Conservation (phyloP, 2,888 invertebrate species). For the Drosophila nigricruria region DNA sequence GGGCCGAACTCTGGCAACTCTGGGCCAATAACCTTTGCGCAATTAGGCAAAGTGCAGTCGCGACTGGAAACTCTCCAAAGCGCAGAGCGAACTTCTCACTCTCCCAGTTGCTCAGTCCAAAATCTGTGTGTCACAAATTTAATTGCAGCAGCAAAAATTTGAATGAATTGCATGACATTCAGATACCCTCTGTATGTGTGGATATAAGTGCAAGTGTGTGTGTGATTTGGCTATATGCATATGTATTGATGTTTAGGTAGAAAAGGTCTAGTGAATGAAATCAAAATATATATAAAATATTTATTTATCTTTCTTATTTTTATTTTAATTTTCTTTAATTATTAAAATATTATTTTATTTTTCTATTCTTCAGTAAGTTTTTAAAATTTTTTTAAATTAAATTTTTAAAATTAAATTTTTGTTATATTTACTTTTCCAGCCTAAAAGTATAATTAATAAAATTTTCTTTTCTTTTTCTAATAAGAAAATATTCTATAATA, state of each 20-base stretch:
- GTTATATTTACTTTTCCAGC: no score
- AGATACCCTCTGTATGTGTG: conserved; percentile 21
- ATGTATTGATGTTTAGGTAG: no score
- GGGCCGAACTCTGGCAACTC: conserved; percentile 18
- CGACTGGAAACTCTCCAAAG: conserved; percentile 44
- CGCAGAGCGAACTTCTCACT: conserved; percentile 22
- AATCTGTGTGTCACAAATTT: conserved; percentile 22
- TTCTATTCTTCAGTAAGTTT: no score
- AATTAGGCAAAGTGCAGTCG: conserved; percentile 67
- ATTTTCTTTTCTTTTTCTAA: neutral
- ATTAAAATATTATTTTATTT: no score
- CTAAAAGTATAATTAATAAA: conserved; percentile 28
- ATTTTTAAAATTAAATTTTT: no score
- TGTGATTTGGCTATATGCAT: no score
- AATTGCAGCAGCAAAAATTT: neutral
- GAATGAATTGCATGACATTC: neutral
- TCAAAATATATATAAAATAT: no score
- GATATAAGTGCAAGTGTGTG: neutral
- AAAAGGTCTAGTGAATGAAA: no score
- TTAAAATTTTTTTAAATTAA: no score
- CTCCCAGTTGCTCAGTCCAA: conserved; percentile 5
- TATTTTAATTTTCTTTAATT: no score
- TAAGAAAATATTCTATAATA: neutral
- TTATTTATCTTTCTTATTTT: no score
- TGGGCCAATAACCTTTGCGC: conserved; percentile 58